Evolutionary conservation across 2,888 invertebrate species (phyloP), one percentile per base, ranked within the genome.

Genomic region (Junonia oenone): DNA sequence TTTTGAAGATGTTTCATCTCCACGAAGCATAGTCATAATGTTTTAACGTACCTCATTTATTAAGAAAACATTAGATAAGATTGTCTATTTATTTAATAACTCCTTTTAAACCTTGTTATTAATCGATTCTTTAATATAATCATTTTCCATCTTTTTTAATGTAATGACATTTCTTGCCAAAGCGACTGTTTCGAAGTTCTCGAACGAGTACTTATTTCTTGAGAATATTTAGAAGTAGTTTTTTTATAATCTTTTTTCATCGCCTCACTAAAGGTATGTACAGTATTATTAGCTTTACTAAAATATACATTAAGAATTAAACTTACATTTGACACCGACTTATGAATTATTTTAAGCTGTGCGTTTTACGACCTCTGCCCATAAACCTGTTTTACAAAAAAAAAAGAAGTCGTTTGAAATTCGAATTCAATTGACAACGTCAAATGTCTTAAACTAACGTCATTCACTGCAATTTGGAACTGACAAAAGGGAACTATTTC

Each of bases 21-120:
- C 71, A 71, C 76, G 73, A 69, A 74, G 63, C 71, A 76, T 84
- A 88, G 87, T 89, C 88, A 87, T 81, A 87, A 83, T 82, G 79
- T 81, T 87, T 87, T 83, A 80, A 84, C 77, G 81, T 90, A 90
- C 90, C 89, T 90, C 90, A 90, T 89, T 86, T 85, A 81, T 75
- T 78, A 81, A 78, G 76, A 83, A 81, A 78, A 76, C 74, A 71
- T 63, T 62, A 63, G 70, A 66, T 86, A 87, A 84, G 84, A 65
- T 68, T 56, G 56, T 60, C 52, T 61, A 53, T 55, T 61, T 58
- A 58, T 58, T 61, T 58, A 61, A 82, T 17, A 38, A 38, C 15
- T 38, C 38, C 43, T 43, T 43, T 1, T 43, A 11, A 43, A 43
- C n/a, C 13, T 40, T 40, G 38, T 40, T 40, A 40, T 40, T 19